Evolutionary conservation across 2,888 invertebrate species (phyloP).

Genomic region (Heliconius erato): DNA sequence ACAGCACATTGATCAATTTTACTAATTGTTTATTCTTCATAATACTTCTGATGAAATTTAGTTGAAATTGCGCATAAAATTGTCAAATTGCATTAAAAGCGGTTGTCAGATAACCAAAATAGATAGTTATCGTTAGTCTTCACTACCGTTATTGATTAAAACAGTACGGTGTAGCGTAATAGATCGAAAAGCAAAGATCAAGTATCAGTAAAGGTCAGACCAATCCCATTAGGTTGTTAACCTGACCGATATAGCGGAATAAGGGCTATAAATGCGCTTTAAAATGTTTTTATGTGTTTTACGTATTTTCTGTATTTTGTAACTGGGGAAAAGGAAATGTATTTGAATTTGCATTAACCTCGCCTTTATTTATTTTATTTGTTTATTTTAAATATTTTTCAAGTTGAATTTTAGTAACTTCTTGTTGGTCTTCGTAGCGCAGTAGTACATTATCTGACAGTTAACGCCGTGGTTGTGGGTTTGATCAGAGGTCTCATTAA

Average conservation of each 20-base stretch:
- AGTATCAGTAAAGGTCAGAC: constrained; percentile 26
- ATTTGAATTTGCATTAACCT: no score
- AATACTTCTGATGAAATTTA: not conserved
- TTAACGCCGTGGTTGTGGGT: no score
- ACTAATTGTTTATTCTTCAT: not conserved
- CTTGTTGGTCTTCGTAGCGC: no score
- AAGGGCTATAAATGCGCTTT: not conserved
- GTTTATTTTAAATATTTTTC: no score
- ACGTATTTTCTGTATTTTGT: not conserved
- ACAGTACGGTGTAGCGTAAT: constrained; percentile 14
- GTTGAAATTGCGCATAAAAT: no score
- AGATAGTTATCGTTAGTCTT: constrained; percentile 2
- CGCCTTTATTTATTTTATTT: no score
- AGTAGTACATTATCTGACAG: no score
- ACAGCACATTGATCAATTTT: not conserved
- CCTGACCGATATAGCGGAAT: constrained; percentile 13
- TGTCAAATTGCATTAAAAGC: no score
- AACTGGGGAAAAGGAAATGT: no score
- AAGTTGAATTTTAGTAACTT: no score
- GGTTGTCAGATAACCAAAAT: not conserved
- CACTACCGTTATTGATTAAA: constrained; percentile 16
- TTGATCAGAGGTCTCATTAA: no score
- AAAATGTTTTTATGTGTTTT: not conserved
- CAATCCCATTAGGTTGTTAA: constrained; percentile 29
- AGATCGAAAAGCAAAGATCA: constrained; percentile 20